Percentiles rank a stretch among this genome's conserved stretches.
Evolutionary conservation across 2,888 invertebrate species (phyloP).

Genomic region (Caenorhabditis japonica): DNA sequence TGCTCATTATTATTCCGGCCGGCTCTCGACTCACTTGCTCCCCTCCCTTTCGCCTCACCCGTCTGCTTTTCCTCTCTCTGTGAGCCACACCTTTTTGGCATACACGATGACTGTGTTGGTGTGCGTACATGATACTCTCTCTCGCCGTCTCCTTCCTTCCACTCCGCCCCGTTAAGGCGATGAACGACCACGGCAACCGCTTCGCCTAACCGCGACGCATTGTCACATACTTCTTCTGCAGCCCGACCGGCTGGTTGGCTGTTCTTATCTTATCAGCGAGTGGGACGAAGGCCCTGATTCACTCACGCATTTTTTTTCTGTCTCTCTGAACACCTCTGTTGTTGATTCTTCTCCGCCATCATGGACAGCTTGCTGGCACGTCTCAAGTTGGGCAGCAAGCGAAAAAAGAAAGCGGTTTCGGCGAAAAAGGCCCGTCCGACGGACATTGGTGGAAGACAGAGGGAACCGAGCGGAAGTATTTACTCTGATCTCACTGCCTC

Average conservation of each 20-base stretch:
- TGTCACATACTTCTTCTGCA: constrained; percentile 15
- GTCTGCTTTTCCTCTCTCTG: too few species aligned
- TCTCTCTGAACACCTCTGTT: constrained; percentile 36
- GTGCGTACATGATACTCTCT: constrained; percentile 50
- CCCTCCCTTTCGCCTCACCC: background rate
- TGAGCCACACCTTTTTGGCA: constrained; percentile 40
- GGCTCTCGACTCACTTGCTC: constrained; percentile 3
- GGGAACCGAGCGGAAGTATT: constrained; percentile 18
- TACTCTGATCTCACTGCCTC: constrained; percentile 38
- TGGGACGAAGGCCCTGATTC: constrained; percentile 7
- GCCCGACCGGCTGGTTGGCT: constrained; percentile 16
- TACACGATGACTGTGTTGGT: constrained; percentile 18
- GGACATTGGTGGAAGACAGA: constrained; percentile 23
- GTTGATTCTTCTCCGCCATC: background rate
- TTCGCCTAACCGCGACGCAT: constrained; percentile 46
- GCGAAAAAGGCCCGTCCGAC: constrained; percentile 22
- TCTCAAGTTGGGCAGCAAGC: constrained; percentile 40
- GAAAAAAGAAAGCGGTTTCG: constrained; percentile 32
- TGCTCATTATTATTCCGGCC: constrained; percentile 35
- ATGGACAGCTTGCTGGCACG: constrained; percentile 46
- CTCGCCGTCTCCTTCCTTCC: constrained; percentile 1
- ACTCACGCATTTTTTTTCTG: constrained; percentile 43
- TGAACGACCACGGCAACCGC: constrained; percentile 52
- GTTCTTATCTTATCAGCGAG: constrained; percentile 49
- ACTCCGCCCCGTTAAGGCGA: constrained; percentile 45